Evolutionary conservation across 2,113 vertebrate genomes (phyloP).

Genomic region (Cavia porcellus): DNA sequence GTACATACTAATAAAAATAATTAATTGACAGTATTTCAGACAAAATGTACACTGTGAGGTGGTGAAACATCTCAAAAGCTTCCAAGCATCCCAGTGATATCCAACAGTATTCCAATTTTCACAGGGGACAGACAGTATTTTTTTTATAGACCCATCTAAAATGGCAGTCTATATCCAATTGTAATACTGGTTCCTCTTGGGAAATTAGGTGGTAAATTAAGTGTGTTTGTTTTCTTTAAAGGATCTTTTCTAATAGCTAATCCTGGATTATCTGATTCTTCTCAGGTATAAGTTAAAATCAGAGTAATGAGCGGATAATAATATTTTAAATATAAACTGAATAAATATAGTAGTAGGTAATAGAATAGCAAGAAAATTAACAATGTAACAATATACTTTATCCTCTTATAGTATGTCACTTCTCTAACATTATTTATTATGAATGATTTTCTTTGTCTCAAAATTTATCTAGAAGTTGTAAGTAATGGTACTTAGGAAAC

Average conservation of each 20-base stretch:
- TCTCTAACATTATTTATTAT: conserved; percentile 1
- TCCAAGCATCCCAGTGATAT: neutral
- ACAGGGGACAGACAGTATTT: neutral
- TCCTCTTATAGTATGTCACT: neutral
- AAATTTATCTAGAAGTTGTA: neutral
- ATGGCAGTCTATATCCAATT: neutral
- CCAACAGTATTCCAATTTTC: neutral
- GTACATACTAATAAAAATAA: neutral
- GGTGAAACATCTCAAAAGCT: neutral
- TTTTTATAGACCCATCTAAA: neutral
- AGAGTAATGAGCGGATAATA: neutral
- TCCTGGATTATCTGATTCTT: neutral
- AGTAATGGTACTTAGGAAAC: conserved; percentile 20
- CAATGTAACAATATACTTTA: neutral
- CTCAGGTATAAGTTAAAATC: conserved; percentile 12
- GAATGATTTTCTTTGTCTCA: neutral
- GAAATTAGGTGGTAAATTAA: neutral
- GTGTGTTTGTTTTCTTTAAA: conserved; percentile 38
- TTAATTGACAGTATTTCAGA: neutral
- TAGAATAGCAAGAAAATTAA: neutral
- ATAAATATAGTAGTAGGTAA: neutral
- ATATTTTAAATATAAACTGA: neutral
- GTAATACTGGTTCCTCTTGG: neutral
- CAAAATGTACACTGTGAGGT: neutral
- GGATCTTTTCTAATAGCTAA: neutral